phyloP scores from a whole-genome alignment of 2,113 vertebrate species.

The Dipodomys merriami region DNA sequence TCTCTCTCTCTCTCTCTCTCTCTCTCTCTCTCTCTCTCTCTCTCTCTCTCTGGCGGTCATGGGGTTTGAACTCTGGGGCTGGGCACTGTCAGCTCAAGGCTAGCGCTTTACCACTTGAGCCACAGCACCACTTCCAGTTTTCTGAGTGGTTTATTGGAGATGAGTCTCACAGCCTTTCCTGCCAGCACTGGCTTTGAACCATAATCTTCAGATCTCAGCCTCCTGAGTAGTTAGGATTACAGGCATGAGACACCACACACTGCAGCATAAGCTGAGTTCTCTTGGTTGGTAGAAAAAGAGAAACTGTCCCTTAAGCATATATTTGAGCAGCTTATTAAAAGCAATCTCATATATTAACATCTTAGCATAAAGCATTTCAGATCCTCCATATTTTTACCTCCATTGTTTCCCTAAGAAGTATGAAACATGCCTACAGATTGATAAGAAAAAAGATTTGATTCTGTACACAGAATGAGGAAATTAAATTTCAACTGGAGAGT shows the following conservation, averaged over 20 bases:
- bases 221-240: too few relatives aligned
- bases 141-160: too few relatives aligned
- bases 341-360: not conserved
- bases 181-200: too few relatives aligned
- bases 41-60: too few relatives aligned
- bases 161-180: too few relatives aligned
- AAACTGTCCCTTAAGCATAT: not conserved
- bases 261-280: not conserved
- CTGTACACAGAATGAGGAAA: not conserved
- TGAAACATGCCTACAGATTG: not conserved
- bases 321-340: not conserved
- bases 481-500: not conserved
- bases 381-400: not conserved
- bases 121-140: too few relatives aligned
- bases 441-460: constrained; percentile 2
- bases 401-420: not conserved
- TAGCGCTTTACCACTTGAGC: too few relatives aligned
- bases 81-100: too few relatives aligned
- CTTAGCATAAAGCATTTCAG: not conserved
- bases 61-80: too few relatives aligned
- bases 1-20: too few relatives aligned
- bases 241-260: not conserved
- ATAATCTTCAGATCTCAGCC: too few relatives aligned
- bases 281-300: not conserved
- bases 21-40: too few relatives aligned